phyloP scores from a whole-genome alignment of 1,140 invertebrate genomes.

The Odontomachus brunneus region DNA sequence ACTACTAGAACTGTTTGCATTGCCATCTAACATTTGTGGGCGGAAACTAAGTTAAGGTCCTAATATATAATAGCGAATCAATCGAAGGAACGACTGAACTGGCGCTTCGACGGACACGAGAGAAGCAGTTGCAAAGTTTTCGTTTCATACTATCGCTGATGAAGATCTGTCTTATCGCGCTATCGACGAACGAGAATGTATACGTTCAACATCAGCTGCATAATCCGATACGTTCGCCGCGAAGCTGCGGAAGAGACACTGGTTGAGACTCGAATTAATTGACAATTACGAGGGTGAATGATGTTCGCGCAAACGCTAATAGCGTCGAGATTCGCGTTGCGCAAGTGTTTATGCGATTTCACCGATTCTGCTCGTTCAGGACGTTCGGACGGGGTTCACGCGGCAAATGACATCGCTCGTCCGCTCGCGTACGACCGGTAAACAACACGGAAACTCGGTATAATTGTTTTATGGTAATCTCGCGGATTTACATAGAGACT shows the following conservation, averaged over 20 bases:
- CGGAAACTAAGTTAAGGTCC: too few species aligned
- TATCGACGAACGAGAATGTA: background rate
- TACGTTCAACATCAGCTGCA: too few species aligned
- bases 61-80: too few species aligned
- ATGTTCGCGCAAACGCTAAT: constrained; percentile 52
- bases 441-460: constrained; percentile 63
- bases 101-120: too few species aligned
- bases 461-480: constrained; percentile 74
- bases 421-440: constrained; percentile 2
- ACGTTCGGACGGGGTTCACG: constrained; percentile 37
- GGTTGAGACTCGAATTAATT: constrained; percentile 57
- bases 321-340: constrained; percentile 38
- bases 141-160: too few species aligned
- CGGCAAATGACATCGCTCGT: constrained; percentile 10
- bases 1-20: too few species aligned
- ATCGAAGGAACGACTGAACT: too few species aligned
- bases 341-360: constrained; percentile 38
- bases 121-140: too few species aligned
- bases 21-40: too few species aligned
- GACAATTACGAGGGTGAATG: constrained; percentile 62
- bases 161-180: background rate
- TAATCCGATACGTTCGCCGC: background rate
- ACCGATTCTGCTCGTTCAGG: background rate
- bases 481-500: constrained; percentile 52
- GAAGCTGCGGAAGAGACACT: background rate